Evolutionary conservation across 2,113 vertebrate genomes (phyloP), one percentile per base, ranked within the genome.

Genomic region (Caloenas nicobarica): DNA sequence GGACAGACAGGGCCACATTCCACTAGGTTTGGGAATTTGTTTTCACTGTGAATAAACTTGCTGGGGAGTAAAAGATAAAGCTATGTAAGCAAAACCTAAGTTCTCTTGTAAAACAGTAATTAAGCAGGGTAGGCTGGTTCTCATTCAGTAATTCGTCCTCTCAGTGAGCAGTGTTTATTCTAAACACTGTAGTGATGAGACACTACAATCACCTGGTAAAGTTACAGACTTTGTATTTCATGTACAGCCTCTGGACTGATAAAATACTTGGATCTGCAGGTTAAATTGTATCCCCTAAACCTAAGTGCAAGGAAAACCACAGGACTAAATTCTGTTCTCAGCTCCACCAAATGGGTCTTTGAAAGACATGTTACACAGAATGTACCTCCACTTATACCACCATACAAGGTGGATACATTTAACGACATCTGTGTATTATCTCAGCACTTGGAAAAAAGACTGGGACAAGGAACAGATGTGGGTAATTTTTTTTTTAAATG

Each of bases 61-160:
- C 28, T 58, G 19, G 81, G 46, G 62, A 91, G 44, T 82, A 89
- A 85, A 91, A 92, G 70, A 54, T 89, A 80, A 80, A 76, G 17
- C 36, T 73, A 5, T 70, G 33, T 66, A 85, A 92, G 71, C 66
- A 72, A 85, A 88, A 81, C 25, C 10, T 28, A 57, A 65, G 22
- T 61, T 81, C 3, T 72, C 66, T 72, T 91, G 78, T 91, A 69
- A 85, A 92, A 53, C 26, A 50, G 58, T 72, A 79, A 61, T 95
- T 73, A 72, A 72, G 26, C 4, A 1, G 50, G 31, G 61, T 24
- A 82, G 62, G 11, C 66, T 88, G 70, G 25, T 53, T 89, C 66
- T 51, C 0, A 0, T 69, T 82, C 31, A 66, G 44, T 79, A 82
- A 16, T 66, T 91, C 70, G 56, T 25, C 29, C 24, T 86, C 60